phyloP scores from a whole-genome alignment of 1,140 invertebrate genomes.

The Atta cephalotes region DNA sequence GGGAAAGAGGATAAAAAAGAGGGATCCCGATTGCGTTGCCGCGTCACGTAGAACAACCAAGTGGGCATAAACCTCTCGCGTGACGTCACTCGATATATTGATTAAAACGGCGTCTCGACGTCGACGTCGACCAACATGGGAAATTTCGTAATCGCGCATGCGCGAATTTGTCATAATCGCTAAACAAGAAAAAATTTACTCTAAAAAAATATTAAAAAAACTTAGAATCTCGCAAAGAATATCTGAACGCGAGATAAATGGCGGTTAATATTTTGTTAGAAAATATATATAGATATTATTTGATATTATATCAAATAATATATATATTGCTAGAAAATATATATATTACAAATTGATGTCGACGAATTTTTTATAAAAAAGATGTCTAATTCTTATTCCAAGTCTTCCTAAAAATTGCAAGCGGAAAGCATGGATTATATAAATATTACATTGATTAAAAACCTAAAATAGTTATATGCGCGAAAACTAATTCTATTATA shows the following conservation, averaged over 20 bases:
- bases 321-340: neutral
- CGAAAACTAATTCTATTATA: neutral
- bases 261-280: neutral
- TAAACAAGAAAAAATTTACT: neutral
- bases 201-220: neutral
- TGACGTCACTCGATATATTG: conserved; percentile 61
- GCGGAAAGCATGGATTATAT: neutral
- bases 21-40: neutral
- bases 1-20: neutral
- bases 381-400: neutral
- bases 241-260: neutral
- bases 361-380: neutral
- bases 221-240: neutral
- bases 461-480: neutral
- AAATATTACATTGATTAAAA: too few relatives aligned
- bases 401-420: neutral
- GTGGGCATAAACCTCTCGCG: conserved; percentile 24
- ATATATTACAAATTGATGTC: neutral
- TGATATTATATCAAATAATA: too few relatives aligned
- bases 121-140: conserved; percentile 24
- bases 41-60: conserved; percentile 26
- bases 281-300: neutral
- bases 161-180: conserved; percentile 17
- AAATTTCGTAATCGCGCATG: conserved; percentile 42
- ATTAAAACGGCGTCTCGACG: conserved; percentile 15